A percentile compares a stretch with the other conserved stretches of the same genome.
Conservation (phyloP, 2,797 vertebrate species). For the Myotis myotis region DNA sequence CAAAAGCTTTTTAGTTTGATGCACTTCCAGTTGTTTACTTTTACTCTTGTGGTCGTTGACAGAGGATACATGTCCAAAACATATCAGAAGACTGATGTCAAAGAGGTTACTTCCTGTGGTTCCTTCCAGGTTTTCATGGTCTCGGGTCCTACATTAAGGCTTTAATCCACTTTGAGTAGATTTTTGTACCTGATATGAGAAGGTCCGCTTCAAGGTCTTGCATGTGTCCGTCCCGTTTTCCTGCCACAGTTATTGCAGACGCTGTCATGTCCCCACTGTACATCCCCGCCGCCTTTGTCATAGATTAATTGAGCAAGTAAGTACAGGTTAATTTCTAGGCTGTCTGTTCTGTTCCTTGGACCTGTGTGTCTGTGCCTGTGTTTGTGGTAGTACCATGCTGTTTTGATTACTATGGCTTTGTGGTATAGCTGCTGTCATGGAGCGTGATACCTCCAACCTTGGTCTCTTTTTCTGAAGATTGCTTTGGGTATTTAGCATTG, state of each 20-base stretch:
- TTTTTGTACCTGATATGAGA: not conserved
- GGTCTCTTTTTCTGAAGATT: not conserved
- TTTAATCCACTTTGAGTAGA: not conserved
- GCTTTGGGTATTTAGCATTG: too few relatives aligned
- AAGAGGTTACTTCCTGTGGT: not conserved
- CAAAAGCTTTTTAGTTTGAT: not conserved
- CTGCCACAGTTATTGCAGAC: not conserved
- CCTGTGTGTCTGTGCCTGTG: not conserved
- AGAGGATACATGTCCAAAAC: not conserved
- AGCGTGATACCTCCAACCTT: not conserved
- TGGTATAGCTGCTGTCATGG: too few relatives aligned
- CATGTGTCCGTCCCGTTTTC: not conserved
- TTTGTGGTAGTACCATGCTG: not conserved
- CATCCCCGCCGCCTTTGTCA: not conserved
- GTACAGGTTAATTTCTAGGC: not conserved
- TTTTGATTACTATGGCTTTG: not conserved
- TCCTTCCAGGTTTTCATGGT: too few relatives aligned
- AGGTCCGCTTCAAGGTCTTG: too few relatives aligned
- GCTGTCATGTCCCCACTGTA: too few relatives aligned
- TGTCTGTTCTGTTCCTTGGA: not conserved
- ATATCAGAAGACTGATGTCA: not conserved
- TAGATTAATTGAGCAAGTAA: too few relatives aligned
- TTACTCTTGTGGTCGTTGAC: not conserved
- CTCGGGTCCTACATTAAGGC: fast-evolving
- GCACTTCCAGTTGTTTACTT: not conserved